Evolutionary conservation across 2,888 invertebrate species (phyloP).

Genomic region (Xestia c-nigrum): DNA sequence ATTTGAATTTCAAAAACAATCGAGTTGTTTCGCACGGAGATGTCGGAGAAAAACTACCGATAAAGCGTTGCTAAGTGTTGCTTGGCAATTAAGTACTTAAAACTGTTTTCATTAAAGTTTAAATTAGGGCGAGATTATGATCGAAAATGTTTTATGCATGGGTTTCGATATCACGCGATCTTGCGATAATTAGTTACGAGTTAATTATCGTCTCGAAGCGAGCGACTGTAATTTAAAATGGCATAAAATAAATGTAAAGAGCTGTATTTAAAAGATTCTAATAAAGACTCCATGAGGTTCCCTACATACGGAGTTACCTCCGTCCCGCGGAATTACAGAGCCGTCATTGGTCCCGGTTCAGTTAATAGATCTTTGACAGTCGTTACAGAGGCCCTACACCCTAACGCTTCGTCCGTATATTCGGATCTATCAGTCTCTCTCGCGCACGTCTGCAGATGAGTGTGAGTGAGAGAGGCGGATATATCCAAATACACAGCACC

Average conservation of each 20-base stretch:
- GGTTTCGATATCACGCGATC: slow-evolving; percentile 37
- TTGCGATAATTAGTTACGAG: not conserved
- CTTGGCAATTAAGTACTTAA: slow-evolving; percentile 5
- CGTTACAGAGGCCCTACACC: too few species aligned
- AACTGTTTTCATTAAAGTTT: slow-evolving; percentile 2
- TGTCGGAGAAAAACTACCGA: slow-evolving; percentile 20
- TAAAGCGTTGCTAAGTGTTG: slow-evolving; percentile 10
- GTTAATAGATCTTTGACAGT: too few species aligned
- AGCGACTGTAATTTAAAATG: not conserved
- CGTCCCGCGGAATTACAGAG: too few species aligned
- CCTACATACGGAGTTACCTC: not conserved
- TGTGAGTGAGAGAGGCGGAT: too few species aligned
- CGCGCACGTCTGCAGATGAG: too few species aligned
- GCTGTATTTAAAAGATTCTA: too few species aligned
- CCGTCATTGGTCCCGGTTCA: too few species aligned
- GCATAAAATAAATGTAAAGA: not conserved
- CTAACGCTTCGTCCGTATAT: too few species aligned
- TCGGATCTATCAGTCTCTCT: too few species aligned
- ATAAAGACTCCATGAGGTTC: not conserved
- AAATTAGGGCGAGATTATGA: slow-evolving; percentile 18
- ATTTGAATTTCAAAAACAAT: slow-evolving; percentile 22
- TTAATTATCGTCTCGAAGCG: too few species aligned
- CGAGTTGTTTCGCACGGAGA: slow-evolving; percentile 1
- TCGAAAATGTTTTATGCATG: slow-evolving; percentile 27
- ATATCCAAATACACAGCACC: too few species aligned